Evolutionary conservation across 1,140 invertebrate species (phyloP).

Genomic region (Zaprionus nigranus): DNA sequence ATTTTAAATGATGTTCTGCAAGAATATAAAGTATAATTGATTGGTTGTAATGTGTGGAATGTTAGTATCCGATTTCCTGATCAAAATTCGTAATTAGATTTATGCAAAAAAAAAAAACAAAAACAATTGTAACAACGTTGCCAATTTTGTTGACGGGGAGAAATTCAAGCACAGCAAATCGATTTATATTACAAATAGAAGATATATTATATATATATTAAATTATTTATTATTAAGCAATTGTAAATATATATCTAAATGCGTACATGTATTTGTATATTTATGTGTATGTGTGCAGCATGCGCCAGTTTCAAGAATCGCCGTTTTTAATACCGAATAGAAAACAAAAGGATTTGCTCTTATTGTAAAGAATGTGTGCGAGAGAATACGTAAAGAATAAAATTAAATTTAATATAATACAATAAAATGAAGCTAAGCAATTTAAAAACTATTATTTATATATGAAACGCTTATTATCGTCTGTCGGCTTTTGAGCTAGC

Average conservation of each 20-base stretch:
- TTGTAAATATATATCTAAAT: conserved; percentile 52
- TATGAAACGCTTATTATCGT: conserved; percentile 64
- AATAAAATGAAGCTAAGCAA: conserved; percentile 35
- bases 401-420: conserved; percentile 27
- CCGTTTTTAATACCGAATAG: conserved; percentile 42
- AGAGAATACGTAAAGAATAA: conserved; percentile 41
- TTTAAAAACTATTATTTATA: conserved; percentile 36
- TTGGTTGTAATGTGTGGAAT: conserved; percentile 44
- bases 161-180: conserved; percentile 52
- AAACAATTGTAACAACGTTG: conserved; percentile 69
- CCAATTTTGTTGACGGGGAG: conserved; percentile 62
- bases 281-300: conserved; percentile 36
- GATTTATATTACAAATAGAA: conserved; percentile 46
- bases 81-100: conserved; percentile 63
- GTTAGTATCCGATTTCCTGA: conserved; percentile 9
- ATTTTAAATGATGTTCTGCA: conserved; percentile 17
- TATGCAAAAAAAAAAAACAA: background rate
- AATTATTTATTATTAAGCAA: conserved; percentile 68
- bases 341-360: conserved; percentile 43
- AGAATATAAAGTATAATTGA: conserved; percentile 21
- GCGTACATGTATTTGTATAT: conserved; percentile 40
- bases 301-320: conserved; percentile 47
- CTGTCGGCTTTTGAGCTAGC: conserved; percentile 64
- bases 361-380: conserved; percentile 47
- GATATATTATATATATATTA: conserved; percentile 55